These are phyloP conservation scores for Calyptomena viridis DNA, from an alignment of 2,113 vertebrate genomes.

Conservation along the genomic window DNA sequence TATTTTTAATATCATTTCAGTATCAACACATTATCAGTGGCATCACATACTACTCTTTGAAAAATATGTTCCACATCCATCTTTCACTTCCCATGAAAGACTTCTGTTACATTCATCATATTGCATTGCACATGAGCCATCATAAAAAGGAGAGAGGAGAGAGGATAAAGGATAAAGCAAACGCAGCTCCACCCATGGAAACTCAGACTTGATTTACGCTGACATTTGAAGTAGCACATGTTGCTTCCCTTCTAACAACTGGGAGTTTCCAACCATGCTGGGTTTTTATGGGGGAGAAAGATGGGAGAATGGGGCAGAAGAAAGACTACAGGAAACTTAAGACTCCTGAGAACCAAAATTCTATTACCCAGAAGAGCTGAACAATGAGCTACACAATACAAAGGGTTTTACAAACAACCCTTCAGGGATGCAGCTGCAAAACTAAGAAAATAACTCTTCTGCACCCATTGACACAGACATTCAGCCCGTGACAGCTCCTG, in stretches of 20 bases:
- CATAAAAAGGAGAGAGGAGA: background rate
- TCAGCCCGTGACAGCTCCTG: background rate
- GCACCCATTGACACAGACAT: background rate
- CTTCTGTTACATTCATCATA: background rate
- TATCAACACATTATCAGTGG: background rate
- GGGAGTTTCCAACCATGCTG: background rate
- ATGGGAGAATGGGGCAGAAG: background rate
- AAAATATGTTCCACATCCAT: background rate
- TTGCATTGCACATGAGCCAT: rapidly evolving
- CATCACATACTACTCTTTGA: background rate
- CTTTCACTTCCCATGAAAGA: background rate
- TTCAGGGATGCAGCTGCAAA: background rate
- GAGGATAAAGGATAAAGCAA: too few relatives aligned
- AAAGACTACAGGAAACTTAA: background rate
- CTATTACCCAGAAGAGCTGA: background rate
- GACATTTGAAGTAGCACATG: background rate
- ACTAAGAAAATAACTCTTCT: background rate
- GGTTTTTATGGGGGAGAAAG: background rate
- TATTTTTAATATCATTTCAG: background rate
- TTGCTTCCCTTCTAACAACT: background rate
- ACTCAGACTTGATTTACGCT: background rate
- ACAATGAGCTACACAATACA: background rate
- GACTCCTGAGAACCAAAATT: background rate
- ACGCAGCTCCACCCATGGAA: too few relatives aligned
- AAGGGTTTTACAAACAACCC: background rate